These are phyloP conservation scores for Plagodis pulveraria DNA, from an alignment of 2,888 invertebrate genomes.

Conservation along the genomic window DNA sequence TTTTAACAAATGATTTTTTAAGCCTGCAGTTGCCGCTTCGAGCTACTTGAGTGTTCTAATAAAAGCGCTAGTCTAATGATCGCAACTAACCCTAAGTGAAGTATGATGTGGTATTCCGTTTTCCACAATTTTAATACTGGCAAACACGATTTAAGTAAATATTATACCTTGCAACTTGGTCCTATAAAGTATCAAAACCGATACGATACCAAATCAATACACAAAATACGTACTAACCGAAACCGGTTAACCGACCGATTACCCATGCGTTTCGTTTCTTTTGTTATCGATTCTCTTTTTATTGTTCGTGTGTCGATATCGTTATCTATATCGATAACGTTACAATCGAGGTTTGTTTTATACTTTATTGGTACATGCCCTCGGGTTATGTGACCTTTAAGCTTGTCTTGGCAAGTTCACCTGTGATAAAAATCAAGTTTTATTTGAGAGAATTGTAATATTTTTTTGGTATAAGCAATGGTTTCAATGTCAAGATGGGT, in stretches of 20 bases:
- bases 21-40: too few relatives aligned
- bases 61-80: too few relatives aligned
- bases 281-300: slow-evolving; percentile 48
- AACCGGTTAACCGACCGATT: slow-evolving; percentile 30
- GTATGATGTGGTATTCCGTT: too few relatives aligned
- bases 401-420: slow-evolving; percentile 22
- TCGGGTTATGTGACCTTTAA: slow-evolving; percentile 29
- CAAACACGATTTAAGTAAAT: too few relatives aligned
- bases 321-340: slow-evolving; percentile 33
- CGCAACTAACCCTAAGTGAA: too few relatives aligned
- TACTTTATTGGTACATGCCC: slow-evolving; percentile 36
- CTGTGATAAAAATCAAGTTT: slow-evolving; percentile 18
- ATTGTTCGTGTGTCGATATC: slow-evolving; percentile 44
- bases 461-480: not conserved
- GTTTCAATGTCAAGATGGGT: too few relatives aligned
- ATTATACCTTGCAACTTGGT: too few relatives aligned
- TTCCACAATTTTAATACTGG: too few relatives aligned
- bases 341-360: slow-evolving; percentile 33
- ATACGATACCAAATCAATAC: slow-evolving; percentile 8
- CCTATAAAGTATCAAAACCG: not conserved
- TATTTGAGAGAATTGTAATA: slow-evolving; percentile 6
- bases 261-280: slow-evolving; percentile 39
- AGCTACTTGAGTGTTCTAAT: too few relatives aligned
- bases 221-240: slow-evolving; percentile 7
- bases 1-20: too few relatives aligned